Evolutionary conservation across 1,140 invertebrate genomes (phyloP), one percentile per base, ranked within the genome.

Genomic region (Radopholus similis): DNA sequence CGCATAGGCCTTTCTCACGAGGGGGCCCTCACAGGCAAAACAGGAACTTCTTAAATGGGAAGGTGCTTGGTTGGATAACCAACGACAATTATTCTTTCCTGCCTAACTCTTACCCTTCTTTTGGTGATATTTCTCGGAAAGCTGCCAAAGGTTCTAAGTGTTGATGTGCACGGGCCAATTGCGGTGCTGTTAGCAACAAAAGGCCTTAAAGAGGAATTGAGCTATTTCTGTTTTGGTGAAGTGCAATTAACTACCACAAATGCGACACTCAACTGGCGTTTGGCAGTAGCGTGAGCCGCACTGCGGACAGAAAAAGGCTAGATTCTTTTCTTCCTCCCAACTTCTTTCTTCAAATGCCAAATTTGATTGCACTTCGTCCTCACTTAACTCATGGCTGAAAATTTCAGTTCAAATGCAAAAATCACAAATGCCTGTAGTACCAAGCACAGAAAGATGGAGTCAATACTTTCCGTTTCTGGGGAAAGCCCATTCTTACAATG

Each of bases 101-200:
- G 38, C 5, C 21, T 28, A 4, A 66, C 18, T 57, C 18, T 0
- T 28, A 53, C 40, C 65, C 66, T 49, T 57, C 32, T 28, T 21
- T 6, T n/a, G 54, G 18, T 21, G 53, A 47, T 1, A 32, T 18
- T 32, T 70, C 68, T 0, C 11, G 1, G 42, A 70, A 70, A 1
- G 68, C 59, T 8, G 68, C 23, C 34, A 70, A 49, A 1, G 68
- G 53, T n/a, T 69, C 40, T 23, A 70, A 49, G 37, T 70, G 68
- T 37, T 70, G 68, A 55, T 70, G 68, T 9, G 68, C 68, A 34
- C 68, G 65, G 2, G 68, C 68, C 55, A 70, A 64, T 71, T 70
- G 68, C 9, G 68, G 68, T 4, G 68, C 68, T 9, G 68, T 70
- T 21, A 70, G 34, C n/a, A 70, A 30, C 18, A 70, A 18, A 8